Percentiles rank a stretch among this genome's conserved stretches.
Evolutionary conservation across 2,888 invertebrate species (phyloP).

Genomic region (Euplexia lucipara): DNA sequence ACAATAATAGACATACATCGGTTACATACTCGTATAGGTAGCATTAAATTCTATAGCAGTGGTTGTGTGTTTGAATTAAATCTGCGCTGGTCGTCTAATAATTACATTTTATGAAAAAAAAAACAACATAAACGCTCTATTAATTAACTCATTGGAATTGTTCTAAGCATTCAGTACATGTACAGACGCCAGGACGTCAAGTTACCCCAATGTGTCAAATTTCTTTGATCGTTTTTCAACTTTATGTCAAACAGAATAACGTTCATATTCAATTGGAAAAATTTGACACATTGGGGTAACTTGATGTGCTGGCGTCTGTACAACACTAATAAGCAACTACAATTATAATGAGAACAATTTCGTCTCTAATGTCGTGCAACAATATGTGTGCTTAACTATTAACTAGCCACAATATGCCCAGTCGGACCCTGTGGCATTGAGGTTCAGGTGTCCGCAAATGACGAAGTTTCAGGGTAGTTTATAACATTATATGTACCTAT

Average conservation of each 20-base stretch:
- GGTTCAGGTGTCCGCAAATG: slow-evolving; percentile 29
- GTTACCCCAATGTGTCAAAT: too few species aligned
- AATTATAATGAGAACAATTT: neutral
- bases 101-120: neutral
- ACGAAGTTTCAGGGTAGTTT: neutral
- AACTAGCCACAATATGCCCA: slow-evolving; percentile 5
- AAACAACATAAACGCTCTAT: neutral
- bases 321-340: neutral
- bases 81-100: neutral
- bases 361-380: slow-evolving; percentile 9
- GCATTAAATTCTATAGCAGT: neutral
- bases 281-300: too few species aligned
- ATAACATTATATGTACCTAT: neutral
- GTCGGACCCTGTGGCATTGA: neutral
- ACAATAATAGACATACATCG: too few species aligned
- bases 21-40: too few species aligned
- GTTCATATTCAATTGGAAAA: too few species aligned
- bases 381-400: neutral
- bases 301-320: too few species aligned
- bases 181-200: too few species aligned
- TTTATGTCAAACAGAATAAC: too few species aligned
- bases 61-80: neutral
- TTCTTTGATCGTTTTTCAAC: too few species aligned
- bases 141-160: neutral
- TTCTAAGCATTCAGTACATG: neutral